phyloP scores from a whole-genome alignment of 2,797 vertebrate species.

The Alauda arvensis region DNA sequence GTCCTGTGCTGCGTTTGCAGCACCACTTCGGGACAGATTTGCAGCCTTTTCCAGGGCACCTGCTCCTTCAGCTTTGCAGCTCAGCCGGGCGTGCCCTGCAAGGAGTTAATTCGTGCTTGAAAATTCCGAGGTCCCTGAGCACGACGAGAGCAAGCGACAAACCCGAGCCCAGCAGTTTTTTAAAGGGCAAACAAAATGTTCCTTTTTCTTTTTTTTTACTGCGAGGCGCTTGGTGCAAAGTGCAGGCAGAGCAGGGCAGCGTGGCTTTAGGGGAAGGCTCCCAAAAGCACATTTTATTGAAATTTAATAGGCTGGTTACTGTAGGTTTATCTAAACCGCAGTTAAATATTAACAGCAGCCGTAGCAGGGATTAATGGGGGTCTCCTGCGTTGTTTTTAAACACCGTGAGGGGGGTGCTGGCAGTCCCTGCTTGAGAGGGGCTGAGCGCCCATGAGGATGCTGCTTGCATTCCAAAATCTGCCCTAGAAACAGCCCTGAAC shows the following conservation, averaged over 20 bases:
- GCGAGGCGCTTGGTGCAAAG: background rate
- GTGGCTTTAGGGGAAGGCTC: slow-evolving; percentile 65
- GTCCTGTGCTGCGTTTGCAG: background rate
- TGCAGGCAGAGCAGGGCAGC: background rate
- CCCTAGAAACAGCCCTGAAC: background rate
- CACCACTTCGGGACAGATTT: background rate
- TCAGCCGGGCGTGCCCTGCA: background rate
- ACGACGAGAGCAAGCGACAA: background rate
- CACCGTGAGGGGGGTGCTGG: background rate
- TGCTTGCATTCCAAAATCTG: background rate
- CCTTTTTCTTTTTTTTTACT: slow-evolving; percentile 7
- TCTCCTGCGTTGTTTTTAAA: slow-evolving; percentile 11
- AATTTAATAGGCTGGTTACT: slow-evolving; percentile 67
- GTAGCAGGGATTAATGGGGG: slow-evolving; percentile 65
- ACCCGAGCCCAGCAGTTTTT: background rate
- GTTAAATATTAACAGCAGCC: slow-evolving; percentile 70
- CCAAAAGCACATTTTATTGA: slow-evolving; percentile 63
- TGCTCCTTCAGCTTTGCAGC: background rate
- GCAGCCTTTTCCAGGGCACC: background rate
- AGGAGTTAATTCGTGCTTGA: background rate
- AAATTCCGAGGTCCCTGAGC: background rate
- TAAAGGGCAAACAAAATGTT: slow-evolving; percentile 51
- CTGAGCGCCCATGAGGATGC: background rate
- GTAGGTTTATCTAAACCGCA: slow-evolving; percentile 70
- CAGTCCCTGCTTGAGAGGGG: background rate